Conservation (phyloP, 1,140 invertebrate species). For the Plectus sambesii region DNA sequence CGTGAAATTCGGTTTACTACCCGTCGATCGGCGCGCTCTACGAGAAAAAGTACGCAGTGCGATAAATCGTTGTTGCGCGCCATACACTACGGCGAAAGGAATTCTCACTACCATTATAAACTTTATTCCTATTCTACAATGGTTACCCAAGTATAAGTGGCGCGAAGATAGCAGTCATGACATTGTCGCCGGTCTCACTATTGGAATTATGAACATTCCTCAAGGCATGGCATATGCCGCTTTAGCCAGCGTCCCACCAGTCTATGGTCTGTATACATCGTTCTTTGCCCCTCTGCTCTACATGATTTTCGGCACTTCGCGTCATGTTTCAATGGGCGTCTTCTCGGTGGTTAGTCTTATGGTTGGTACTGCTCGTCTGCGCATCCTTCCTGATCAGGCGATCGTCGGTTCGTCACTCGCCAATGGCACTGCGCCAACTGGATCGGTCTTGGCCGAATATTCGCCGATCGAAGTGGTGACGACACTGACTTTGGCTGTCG, state of each 20-base stretch:
- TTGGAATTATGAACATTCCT: conserved; percentile 47
- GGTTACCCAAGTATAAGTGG: conserved; percentile 46
- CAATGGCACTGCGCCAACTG: too few species aligned
- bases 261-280: conserved; percentile 47
- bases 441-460: background rate
- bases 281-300: conserved; percentile 47
- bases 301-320: conserved; percentile 46
- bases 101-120: too few species aligned
- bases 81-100: too few species aligned
- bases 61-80: too few species aligned
- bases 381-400: too few species aligned
- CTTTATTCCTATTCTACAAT: too few species aligned
- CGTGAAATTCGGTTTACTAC: too few species aligned
- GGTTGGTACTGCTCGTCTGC: too few species aligned
- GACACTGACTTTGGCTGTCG: conserved; percentile 1
- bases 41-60: too few species aligned
- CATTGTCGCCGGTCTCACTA: conserved; percentile 47
- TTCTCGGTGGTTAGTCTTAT: background rate
- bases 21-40: too few species aligned
- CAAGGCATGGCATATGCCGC: conserved; percentile 47
- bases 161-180: conserved; percentile 42
- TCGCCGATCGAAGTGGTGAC: background rate
- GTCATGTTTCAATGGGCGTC: conserved; percentile 29
- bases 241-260: conserved; percentile 45
- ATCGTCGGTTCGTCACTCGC: too few species aligned